Base-by-base conservation (phyloP, 1,140 invertebrate genomes). In the Macrocentrus cingulum region DNA sequence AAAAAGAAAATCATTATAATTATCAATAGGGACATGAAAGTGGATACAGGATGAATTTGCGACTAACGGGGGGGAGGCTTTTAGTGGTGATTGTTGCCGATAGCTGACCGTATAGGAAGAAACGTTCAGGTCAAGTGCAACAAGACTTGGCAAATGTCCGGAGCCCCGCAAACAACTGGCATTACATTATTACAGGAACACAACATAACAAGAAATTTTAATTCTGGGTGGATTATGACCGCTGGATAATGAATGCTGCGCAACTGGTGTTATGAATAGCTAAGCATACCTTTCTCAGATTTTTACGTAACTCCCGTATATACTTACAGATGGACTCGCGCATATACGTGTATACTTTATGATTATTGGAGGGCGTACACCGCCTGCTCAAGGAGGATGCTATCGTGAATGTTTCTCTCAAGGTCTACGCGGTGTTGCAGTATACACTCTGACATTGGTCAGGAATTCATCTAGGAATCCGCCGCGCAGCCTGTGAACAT, bases 231-330 rank as follows among this genome's bases (percentile, higher is more conserved):
- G 58, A 59, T 51, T 59, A 58, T 66, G 65, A 66, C 62, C 53
- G 60, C 19, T 57, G 56, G 68, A 69, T 68, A 71, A 71, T 70
- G 69, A 70, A 71, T 69, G 61, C 69, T 60, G 66, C 69, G 68
- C 68, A 66, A 70, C 68, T 69, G 66, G 65, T 71, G 44, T 46
- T 71, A 71, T 67, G 69, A 71, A 70, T 70, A 69, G 63, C 50
- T 63, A 63, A 68, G 59, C 65, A 63, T 68, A 64, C 55, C 59
- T 46, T 37, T 50, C 23, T n/a, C 37, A 9, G 3, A 70, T 70
- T 69, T 69, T 70, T 69, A 49, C 56, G 13, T 57, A 60, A 65
- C 42, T 53, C 44, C 48, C 46, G 59, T 61, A 46, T 57, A 54
- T 52, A 58, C 8, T 15, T 8, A 15, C 8, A 7, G 19, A 25